Percentiles rank a stretch among this genome's conserved stretches.
Conservation (phyloP, 2,888 invertebrate species). For the Philopedon plagiatum region DNA sequence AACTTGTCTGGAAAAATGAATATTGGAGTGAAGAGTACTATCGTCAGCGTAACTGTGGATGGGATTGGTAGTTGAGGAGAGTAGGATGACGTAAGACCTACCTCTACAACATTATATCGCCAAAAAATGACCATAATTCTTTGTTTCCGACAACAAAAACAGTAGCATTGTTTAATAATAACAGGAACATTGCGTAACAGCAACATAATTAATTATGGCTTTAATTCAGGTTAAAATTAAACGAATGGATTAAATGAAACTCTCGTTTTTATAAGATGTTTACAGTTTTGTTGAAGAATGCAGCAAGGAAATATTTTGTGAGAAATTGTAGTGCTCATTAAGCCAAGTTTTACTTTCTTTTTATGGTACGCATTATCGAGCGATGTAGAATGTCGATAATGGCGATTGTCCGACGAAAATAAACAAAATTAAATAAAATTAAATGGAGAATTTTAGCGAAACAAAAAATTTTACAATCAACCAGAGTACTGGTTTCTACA, state of each 20-base stretch:
- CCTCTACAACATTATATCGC: too few species aligned
- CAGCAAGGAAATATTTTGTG: background rate
- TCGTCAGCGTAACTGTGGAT: too few species aligned
- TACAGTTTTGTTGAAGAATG: background rate
- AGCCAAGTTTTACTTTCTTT: slow-evolving; percentile 13
- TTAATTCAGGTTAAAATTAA: background rate
- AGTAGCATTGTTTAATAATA: background rate
- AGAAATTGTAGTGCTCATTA: background rate
- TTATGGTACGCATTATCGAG: background rate
- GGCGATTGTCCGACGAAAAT: slow-evolving; percentile 8
- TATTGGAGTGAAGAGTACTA: too few species aligned
- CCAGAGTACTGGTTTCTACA: too few species aligned
- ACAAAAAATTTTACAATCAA: too few species aligned
- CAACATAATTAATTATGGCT: background rate
- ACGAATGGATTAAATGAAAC: background rate
- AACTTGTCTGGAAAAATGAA: too few species aligned
- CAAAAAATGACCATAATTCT: too few species aligned
- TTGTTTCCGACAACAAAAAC: too few species aligned
- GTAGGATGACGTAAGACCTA: too few species aligned
- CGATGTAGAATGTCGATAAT: slow-evolving; percentile 4
- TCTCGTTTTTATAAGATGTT: slow-evolving; percentile 8
- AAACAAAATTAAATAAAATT: background rate
- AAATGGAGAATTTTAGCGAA: background rate
- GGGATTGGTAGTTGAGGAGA: too few species aligned
- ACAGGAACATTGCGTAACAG: background rate